Conservation (phyloP, 2,888 invertebrate genomes). For the Minunthozetes semirufus region DNA sequence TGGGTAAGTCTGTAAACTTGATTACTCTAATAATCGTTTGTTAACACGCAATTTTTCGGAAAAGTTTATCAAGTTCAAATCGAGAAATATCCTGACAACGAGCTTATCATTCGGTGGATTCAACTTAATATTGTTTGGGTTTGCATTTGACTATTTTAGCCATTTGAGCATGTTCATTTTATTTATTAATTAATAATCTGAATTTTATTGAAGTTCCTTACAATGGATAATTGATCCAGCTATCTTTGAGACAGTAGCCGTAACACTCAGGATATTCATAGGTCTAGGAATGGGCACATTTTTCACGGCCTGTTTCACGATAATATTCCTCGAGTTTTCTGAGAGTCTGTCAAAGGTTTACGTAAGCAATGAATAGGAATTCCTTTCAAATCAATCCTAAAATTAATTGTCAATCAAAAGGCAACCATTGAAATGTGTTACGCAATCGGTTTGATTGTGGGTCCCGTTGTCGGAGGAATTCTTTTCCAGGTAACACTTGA, state of each 20-base stretch:
- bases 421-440: constrained; percentile 4
- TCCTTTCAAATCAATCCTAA: not conserved
- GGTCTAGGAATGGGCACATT: not conserved
- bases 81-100: not conserved
- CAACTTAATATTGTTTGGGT: not conserved
- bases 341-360: not conserved
- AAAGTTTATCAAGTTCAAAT: not conserved
- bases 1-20: not conserved
- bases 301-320: not conserved
- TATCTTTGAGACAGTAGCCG: not conserved
- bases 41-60: not conserved
- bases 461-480: not conserved
- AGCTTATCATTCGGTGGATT: not conserved
- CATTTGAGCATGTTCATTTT: not conserved
- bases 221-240: not conserved
- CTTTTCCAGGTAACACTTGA: not conserved
- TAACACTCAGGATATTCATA: not conserved
- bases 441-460: not conserved
- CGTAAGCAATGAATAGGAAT: not conserved
- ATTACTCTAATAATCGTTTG: not conserved
- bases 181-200: not conserved
- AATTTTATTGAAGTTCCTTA: not conserved
- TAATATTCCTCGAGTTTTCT: not conserved
- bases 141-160: too few relatives aligned
- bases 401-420: not conserved